Percentiles rank a stretch among this genome's conserved stretches.
Evolutionary conservation across 2,797 vertebrate species (phyloP).

Genomic region (Gephyroberyx darwinii): DNA sequence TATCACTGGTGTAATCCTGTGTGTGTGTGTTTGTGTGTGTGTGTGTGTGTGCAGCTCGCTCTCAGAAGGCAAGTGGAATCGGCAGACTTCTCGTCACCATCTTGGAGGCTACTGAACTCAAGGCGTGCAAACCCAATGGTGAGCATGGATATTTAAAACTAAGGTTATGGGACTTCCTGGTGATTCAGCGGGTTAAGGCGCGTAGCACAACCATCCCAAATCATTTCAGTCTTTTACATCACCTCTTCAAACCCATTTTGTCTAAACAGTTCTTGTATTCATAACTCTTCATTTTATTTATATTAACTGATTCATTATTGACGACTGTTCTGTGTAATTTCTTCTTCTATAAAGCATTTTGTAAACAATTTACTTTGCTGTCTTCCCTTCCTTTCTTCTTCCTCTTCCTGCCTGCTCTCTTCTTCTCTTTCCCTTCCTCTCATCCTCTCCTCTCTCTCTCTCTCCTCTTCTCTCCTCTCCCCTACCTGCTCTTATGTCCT

Average conservation of each 20-base stretch:
- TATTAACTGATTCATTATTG: background rate
- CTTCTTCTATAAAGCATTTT: too few species aligned
- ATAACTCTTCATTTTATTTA: too few species aligned
- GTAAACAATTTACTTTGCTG: too few species aligned
- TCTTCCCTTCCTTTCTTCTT: too few species aligned
- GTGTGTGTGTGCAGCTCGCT: conserved; percentile 82
- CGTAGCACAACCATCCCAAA: too few species aligned
- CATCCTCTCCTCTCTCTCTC: too few species aligned
- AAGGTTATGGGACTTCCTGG: background rate
- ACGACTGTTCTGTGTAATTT: too few species aligned
- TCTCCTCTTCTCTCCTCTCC: background rate
- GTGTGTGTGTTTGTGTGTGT: conserved; percentile 20
- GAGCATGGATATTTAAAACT: conserved; percentile 36
- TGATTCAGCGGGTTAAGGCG: too few species aligned
- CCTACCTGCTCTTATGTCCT: background rate
- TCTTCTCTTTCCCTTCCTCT: background rate
- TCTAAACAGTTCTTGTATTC: too few species aligned
- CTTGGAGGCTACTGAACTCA: conserved; percentile 93
- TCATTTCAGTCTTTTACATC: too few species aligned
- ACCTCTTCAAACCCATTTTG: too few species aligned
- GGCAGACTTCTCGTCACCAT: conserved; percentile 93
- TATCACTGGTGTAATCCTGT: background rate
- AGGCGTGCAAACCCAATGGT: conserved; percentile 92
- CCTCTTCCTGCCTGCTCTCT: background rate
- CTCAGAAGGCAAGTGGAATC: conserved; percentile 90